These are phyloP conservation scores for Drosophila burlai DNA, from an alignment of 1,140 invertebrate species.

Conservation along the genomic window DNA sequence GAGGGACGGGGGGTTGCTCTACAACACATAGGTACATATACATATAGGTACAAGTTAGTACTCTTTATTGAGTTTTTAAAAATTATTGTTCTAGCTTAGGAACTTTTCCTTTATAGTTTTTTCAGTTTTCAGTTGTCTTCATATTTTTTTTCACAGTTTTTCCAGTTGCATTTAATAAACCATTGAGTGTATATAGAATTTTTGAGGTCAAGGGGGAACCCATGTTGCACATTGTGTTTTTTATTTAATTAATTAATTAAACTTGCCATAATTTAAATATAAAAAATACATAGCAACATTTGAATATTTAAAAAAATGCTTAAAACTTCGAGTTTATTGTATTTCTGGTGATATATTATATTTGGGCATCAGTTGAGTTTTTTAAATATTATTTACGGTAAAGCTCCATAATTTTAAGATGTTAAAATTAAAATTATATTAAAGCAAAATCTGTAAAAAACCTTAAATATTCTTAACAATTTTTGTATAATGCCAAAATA, in stretches of 20 bases:
- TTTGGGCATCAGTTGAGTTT: not conserved
- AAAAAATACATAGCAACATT: not conserved
- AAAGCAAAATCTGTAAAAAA: not conserved
- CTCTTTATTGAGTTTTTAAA: conserved; percentile 54
- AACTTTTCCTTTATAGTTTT: conserved; percentile 62
- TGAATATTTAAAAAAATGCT: too few relatives aligned
- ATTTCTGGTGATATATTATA: not conserved
- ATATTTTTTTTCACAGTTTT: conserved; percentile 24
- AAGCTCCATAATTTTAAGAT: not conserved
- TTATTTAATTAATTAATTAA: not conserved
- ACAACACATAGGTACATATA: conserved; percentile 54
- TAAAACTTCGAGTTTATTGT: not conserved
- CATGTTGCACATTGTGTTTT: not conserved
- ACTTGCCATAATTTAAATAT: not conserved
- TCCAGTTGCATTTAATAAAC: conserved; percentile 49
- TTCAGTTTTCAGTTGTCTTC: conserved; percentile 29
- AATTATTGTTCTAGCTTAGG: conserved; percentile 80
- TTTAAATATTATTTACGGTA: not conserved
- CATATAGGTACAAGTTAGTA: conserved; percentile 57
- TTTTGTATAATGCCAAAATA: too few relatives aligned
- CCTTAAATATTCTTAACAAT: too few relatives aligned
- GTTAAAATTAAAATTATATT: not conserved
- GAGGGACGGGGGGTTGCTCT: conserved; percentile 47
- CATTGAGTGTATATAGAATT: conserved; percentile 31
- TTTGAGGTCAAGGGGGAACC: conserved; percentile 13